Base-by-base conservation (phyloP, 1,140 invertebrate species). In the Aphidius ervi region DNA sequence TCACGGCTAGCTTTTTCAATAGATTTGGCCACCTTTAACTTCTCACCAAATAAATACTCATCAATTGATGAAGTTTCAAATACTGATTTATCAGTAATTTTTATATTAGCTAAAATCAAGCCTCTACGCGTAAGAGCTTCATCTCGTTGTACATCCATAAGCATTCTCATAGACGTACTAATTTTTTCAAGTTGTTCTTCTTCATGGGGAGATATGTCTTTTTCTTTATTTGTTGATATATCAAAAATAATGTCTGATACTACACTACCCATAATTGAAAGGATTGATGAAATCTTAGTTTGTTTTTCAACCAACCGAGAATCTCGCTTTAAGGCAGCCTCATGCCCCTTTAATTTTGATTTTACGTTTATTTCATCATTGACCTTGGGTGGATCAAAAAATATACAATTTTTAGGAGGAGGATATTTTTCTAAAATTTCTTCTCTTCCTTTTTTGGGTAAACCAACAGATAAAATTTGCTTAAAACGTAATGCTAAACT, bases 141-240 rank as follows among this genome's bases (percentile, higher is more conserved):
- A 6, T 71, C 67, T 7, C 67, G 65, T 23, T 68, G 66, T 2
- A 67, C 8, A 46, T 69, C 69, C 0, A 64, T 46, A 0, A 71
- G 9, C 0, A 70, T 40, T 46, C 65, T 63, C 0, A 45, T 41
- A 6, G 50, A 41, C 56, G 64, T 61, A 1, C 64, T 59, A 7
- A 70, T 16, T 40, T 43, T 37, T 54, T 68, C 66, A n/a, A 43
- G 7, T 23, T 55, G 43, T 50, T 39, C 9, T 49, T 48, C 1
- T 40, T 55, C 5, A 47, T 45, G 23, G 5, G 16, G 9, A 53
- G 52, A 16, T 20, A 23, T 20, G 8, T 53, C 45, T 40, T 20
- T 41, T 41, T 47, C 23, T 37, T n/a, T 23, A 4, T 41, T 58
- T 23, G 23, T 23, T 3, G 3, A 23, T 23, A 2, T 23, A 23